A percentile compares a stretch with the other conserved stretches of the same genome.
Evolutionary conservation across 2,797 vertebrate genomes (phyloP).

Genomic region (Anolis apletophallus): DNA sequence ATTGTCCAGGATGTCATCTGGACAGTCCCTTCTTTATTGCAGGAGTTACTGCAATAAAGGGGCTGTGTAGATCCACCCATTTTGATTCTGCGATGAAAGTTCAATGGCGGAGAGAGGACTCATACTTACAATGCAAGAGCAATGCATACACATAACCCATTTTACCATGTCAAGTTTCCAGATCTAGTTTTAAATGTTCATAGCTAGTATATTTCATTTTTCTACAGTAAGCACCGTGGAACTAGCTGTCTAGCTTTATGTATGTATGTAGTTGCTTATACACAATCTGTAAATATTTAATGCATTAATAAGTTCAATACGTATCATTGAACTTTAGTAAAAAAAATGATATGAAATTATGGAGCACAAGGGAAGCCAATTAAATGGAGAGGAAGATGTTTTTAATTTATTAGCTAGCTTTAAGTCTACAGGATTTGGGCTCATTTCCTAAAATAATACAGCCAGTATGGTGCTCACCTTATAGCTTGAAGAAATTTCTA

Average conservation of each 20-base stretch:
- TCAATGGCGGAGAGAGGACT: background rate
- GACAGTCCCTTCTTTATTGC: no score
- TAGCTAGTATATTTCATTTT: background rate
- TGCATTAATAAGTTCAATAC: background rate
- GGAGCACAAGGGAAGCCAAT: slow-evolving; percentile 43
- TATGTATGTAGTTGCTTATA: background rate
- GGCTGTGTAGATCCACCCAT: background rate
- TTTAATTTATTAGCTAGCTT: slow-evolving; percentile 37
- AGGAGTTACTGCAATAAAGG: no score
- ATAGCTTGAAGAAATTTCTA: slow-evolving; percentile 42
- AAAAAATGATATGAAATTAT: slow-evolving; percentile 36
- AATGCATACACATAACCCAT: background rate
- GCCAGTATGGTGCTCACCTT: slow-evolving; percentile 27
- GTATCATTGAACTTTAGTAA: slow-evolving; percentile 20
- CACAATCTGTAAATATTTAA: background rate
- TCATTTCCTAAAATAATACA: slow-evolving; percentile 26
- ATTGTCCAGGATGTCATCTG: no score
- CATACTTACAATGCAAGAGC: background rate
- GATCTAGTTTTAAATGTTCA: background rate
- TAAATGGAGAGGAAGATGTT: slow-evolving; percentile 22
- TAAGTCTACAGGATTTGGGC: slow-evolving; percentile 26
- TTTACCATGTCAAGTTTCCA: background rate
- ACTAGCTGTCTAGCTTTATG: background rate
- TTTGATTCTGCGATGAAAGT: background rate
- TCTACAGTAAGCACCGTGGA: background rate